phyloP scores from a whole-genome alignment of 2,888 invertebrate species.

The Clepsis dumicolana region DNA sequence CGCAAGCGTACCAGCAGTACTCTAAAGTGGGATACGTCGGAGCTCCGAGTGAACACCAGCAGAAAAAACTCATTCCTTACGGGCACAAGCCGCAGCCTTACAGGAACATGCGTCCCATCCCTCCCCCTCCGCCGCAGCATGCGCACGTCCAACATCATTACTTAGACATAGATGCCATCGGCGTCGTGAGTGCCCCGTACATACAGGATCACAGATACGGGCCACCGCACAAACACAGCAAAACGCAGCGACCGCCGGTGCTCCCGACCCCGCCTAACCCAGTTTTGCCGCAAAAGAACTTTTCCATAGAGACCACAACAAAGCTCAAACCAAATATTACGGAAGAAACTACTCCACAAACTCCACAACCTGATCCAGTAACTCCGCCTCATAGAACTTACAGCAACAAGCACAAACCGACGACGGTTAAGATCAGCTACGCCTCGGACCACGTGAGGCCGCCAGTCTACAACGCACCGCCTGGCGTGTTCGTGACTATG shows the following conservation, averaged over 20 bases:
- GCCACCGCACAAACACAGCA: conserved; percentile 59
- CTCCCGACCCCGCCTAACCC: conserved; percentile 66
- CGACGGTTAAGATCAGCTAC: conserved; percentile 65
- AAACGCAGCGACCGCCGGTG: conserved; percentile 69
- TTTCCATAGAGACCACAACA: conserved; percentile 56
- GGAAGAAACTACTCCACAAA: conserved; percentile 60
- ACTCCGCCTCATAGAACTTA: conserved; percentile 58
- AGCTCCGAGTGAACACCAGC: conserved; percentile 61
- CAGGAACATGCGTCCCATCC: conserved; percentile 59
- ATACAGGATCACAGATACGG: conserved; percentile 60
- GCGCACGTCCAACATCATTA: conserved; percentile 61
- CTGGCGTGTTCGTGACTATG: conserved; percentile 79
- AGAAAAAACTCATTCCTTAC: conserved; percentile 64
- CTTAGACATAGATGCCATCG: conserved; percentile 53
- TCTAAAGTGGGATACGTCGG: conserved; percentile 67
- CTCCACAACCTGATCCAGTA: conserved; percentile 57
- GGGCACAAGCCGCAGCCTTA: conserved; percentile 60
- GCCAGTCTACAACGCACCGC: conserved; percentile 79
- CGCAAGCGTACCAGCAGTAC: conserved; percentile 57
- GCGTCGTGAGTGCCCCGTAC: conserved; percentile 52
- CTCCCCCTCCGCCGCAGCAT: conserved; percentile 59
- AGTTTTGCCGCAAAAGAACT: conserved; percentile 53
- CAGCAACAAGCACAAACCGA: conserved; percentile 60
- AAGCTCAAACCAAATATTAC: conserved; percentile 54
- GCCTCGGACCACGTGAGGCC: conserved; percentile 73